Evolutionary conservation across 2,797 vertebrate species (phyloP), one percentile per base, ranked within the genome.

Genomic region (Aulostomus chinensis): DNA sequence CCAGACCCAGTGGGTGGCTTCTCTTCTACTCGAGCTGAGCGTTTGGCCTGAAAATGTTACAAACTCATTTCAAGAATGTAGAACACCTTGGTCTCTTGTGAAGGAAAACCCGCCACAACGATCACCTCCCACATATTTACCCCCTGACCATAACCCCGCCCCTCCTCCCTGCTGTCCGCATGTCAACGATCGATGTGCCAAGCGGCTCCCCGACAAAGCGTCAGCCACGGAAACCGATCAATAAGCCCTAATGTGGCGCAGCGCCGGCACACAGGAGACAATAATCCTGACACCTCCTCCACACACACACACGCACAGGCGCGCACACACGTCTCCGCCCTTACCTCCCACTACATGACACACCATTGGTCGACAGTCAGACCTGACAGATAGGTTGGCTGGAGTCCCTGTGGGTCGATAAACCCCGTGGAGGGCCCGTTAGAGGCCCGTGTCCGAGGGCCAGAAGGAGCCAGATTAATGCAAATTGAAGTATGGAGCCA

Each of bases 181-280:
- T 81, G 85, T 86, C 78, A 78, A 57, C 21, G 67, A 87, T 92
- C 87, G 80, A 90, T 89, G 72, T 5, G 52, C 62, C 76, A 59
- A 88, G 75, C 78, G 72, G 73, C 82, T 83, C 82, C 77, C 73
- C 60, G 52, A 85, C 86, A 76, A 84, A 81, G 83, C 81, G 58
- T 73, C 84, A 77, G 81, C 85, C 70, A 57, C 38, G 66, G 73
- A 85, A 78, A 78, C 76, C 56, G 78, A 91, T 91, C 90, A 83
- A 91, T 90, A 89, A 47, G 43, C 73, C 65, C 83, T 89, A 88
- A 91, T 88, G 86, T 83, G 85, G 74, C 66, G 33, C 76, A 68
- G 84, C 67, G 76, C 60, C 77, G 73, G 68, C 78, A 43, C 77
- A 65, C 83, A 76, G 86, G 87, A 88, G 88, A 89, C 86, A 77